Percentiles rank a stretch among this genome's conserved stretches.
Conservation (phyloP, 2,888 invertebrate species). For the Agrotis segetum region DNA sequence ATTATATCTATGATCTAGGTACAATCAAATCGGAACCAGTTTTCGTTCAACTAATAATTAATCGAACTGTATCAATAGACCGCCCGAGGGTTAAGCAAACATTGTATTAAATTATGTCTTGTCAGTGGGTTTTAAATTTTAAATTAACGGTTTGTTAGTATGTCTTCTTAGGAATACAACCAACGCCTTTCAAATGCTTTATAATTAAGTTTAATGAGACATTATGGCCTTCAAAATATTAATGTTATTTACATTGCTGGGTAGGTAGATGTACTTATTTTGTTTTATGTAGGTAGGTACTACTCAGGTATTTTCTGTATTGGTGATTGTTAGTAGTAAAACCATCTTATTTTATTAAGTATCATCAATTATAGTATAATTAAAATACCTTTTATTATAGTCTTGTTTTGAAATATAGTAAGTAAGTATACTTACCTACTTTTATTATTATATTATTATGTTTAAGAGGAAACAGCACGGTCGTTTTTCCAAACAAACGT, state of each 20-base stretch:
- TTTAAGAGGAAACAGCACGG: no score
- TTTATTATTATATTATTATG: no score
- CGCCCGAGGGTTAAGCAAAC: slow-evolving; percentile 14
- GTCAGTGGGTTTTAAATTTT: slow-evolving; percentile 13
- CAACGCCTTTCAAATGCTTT: background rate
- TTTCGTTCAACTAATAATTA: slow-evolving; percentile 13
- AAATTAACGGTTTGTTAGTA: background rate
- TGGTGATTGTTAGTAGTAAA: no score
- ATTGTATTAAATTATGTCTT: slow-evolving; percentile 28
- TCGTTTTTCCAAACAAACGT: no score
- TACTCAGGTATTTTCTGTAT: no score
- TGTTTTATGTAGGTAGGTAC: no score
- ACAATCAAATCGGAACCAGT: slow-evolving; percentile 4
- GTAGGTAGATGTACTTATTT: background rate
- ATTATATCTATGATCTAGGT: slow-evolving; percentile 8
- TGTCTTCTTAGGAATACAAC: slow-evolving; percentile 6
- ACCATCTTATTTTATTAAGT: no score
- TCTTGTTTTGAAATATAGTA: no score
- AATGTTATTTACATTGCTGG: no score
- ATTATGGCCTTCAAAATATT: background rate
- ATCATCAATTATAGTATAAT: no score
- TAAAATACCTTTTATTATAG: no score
- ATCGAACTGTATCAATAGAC: background rate
- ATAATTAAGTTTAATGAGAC: background rate
- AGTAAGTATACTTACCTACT: no score